Evolutionary conservation across 2,797 vertebrate species (phyloP).

Genomic region (Lepidocolaptes lacrymiger): DNA sequence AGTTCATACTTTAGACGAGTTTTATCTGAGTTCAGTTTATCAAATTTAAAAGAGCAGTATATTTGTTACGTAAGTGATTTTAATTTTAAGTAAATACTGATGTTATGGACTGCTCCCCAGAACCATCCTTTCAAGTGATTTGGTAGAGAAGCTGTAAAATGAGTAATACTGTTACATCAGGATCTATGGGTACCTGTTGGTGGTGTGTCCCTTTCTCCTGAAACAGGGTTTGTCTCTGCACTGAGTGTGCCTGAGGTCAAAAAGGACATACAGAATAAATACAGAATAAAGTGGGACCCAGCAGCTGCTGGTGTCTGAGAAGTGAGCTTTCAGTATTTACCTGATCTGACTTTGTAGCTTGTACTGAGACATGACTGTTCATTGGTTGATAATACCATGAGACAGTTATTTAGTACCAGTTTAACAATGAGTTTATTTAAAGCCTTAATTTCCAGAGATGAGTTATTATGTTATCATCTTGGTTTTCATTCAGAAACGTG

Average conservation of each 20-base stretch:
- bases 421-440: not conserved
- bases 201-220: not conserved
- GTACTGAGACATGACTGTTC: not conserved
- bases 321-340: not conserved
- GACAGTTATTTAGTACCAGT: not conserved
- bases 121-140: not conserved
- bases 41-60: not conserved
- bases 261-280: not conserved
- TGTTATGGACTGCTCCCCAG: not conserved
- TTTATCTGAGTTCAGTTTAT: not conserved
- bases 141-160: not conserved
- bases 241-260: not conserved
- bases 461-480: not conserved
- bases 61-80: not conserved
- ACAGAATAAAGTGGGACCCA: not conserved
- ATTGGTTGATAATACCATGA: not conserved
- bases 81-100: not conserved
- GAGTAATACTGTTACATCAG: not conserved
- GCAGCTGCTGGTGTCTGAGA: not conserved
- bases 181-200: not conserved
- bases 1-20: not conserved
- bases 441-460: not conserved
- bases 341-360: not conserved
- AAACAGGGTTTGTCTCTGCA: not conserved
- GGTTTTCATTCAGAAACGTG: not conserved